phyloP scores from a whole-genome alignment of 2,888 invertebrate species.

The Chaetogeoica ovagalla region DNA sequence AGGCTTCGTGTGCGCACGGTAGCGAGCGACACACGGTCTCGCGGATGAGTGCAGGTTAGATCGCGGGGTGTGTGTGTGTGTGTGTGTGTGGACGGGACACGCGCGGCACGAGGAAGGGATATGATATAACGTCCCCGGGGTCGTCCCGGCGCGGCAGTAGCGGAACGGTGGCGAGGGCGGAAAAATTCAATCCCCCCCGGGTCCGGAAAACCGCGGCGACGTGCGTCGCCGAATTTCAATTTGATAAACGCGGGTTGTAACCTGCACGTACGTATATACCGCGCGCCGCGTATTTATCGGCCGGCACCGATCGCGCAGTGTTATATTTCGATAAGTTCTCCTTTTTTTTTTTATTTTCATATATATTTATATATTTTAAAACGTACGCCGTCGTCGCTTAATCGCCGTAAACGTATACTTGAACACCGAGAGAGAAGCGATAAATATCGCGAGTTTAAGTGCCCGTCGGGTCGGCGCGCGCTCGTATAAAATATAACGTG shows the following conservation, averaged over 20 bases:
- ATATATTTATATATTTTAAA: too few species aligned
- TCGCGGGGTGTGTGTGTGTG: too few species aligned
- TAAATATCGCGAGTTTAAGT: too few species aligned
- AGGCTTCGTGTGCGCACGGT: too few species aligned
- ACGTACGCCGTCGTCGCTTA: too few species aligned
- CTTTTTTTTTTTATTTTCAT: slow-evolving; percentile 1
- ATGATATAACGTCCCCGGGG: slow-evolving; percentile 1
- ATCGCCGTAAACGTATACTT: too few species aligned
- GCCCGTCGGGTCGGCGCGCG: too few species aligned
- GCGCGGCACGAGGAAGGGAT: not conserved
- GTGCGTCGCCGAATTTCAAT: slow-evolving; percentile 44
- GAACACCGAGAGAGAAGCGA: too few species aligned
- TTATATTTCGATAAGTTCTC: not conserved
- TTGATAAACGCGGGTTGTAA: slow-evolving; percentile 41
- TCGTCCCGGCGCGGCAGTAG: not conserved
- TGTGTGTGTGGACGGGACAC: too few species aligned
- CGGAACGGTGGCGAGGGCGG: not conserved
- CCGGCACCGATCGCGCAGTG: too few species aligned
- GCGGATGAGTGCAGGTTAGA: not conserved
- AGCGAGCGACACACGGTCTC: not conserved
- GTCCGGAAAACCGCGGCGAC: slow-evolving; percentile 30
- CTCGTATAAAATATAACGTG: too few species aligned
- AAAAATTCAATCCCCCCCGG: slow-evolving; percentile 33
- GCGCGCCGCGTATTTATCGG: too few species aligned
- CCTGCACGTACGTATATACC: not conserved